Base-by-base conservation (phyloP, 2,113 vertebrate species). In the Podarcis cretensis region DNA sequence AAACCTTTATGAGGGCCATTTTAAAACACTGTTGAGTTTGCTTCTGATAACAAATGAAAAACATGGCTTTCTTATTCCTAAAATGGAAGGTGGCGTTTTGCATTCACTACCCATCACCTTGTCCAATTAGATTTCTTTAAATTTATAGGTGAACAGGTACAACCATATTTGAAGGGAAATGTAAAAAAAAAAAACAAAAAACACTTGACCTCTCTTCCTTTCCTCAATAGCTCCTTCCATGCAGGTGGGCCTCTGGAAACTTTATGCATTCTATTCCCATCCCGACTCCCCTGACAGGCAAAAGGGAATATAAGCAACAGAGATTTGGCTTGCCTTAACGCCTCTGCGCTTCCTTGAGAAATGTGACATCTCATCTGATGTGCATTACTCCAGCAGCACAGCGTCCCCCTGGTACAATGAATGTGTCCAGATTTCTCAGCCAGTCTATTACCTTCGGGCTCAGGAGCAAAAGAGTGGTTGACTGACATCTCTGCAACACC, bases 351-450 rank as follows among this genome's bases (percentile, higher is more conserved):
- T 93, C 94, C 91, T 92, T 90, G 75, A 89, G 88, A 91, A 95
- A 79, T 94, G 91, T 94, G 95, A 96, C 95, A 96, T 96, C 94
- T 97, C 95, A 92, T 96, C 95, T 91, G 92, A 94, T 96, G 92
- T 94, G 92, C 93, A 91, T 94, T 96, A 95, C 95, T 95, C 91
- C 90, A 95, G 95, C 91, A 88, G 90, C 88, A 91, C 90, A 84
- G 1, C 0, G 87, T 96, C 94, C 92, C 48, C 94, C 91, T 92
- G 94, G 90, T 87, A 93, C 74, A 54, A 92, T 69, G 84, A 94
- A 91, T 74, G 25, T 97, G 95, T 95, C 90, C 92, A 90, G 93
- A 91, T 91, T 95, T 95, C 93, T 93, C 78, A 96, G 92, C 23
- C 87, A 90, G 65, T 86, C 87, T 93, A 90, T 95, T 96, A 94